Conservation (phyloP, 2,888 invertebrate species). For the Petrolisthes manimaculis region DNA sequence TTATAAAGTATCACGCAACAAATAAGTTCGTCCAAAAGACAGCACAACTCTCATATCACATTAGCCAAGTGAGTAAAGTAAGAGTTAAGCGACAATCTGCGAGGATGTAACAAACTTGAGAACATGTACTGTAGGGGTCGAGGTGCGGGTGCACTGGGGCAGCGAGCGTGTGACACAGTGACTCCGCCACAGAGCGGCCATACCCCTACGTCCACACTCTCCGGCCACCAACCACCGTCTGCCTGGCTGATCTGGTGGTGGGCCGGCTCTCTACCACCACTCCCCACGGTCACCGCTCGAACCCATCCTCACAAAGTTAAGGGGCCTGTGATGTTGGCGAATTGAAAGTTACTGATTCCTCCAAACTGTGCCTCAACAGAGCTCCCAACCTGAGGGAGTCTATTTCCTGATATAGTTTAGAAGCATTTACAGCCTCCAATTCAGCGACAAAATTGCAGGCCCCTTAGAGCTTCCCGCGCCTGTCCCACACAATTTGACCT, state of each 20-base stretch:
- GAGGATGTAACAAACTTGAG: neutral
- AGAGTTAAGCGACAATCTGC: neutral
- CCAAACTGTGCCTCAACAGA: no score
- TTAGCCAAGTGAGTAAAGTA: no score
- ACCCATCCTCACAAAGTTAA: slow-evolving; percentile 39
- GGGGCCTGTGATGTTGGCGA: neutral
- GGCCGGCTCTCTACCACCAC: slow-evolving; percentile 9
- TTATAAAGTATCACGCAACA: no score
- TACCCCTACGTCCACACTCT: slow-evolving; percentile 49
- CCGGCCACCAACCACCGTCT: slow-evolving; percentile 62
- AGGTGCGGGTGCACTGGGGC: neutral
- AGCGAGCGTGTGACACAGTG: slow-evolving; percentile 43
- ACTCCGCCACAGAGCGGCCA: slow-evolving; percentile 47
- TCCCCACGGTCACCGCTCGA: slow-evolving; percentile 48
- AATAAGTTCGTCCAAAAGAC: no score
- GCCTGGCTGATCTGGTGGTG: slow-evolving; percentile 25
- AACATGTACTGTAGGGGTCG: neutral
- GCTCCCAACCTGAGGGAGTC: no score
- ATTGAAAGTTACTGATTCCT: no score
- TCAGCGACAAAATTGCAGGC: no score
- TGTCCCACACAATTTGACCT: slow-evolving; percentile 34
- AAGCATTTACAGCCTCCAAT: no score
- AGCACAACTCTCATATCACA: no score
- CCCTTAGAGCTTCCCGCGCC: neutral
- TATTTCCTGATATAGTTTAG: no score